Evolutionary conservation across 1,140 invertebrate genomes (phyloP), one percentile per base, ranked within the genome.

Genomic region (Colletes gigas): DNA sequence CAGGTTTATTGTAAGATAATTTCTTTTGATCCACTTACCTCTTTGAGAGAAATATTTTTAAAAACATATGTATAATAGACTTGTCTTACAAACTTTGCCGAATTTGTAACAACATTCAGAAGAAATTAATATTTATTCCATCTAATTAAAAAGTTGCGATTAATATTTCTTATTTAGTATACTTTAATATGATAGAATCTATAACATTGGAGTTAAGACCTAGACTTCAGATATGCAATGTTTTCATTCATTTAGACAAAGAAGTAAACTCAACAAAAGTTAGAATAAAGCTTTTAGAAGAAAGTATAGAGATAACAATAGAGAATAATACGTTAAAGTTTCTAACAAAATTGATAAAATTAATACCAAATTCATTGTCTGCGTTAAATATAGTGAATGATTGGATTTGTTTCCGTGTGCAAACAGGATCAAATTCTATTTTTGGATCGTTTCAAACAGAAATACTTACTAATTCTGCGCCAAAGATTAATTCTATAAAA

Each of bases 381-480:
- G 87, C 83, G 0, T 82, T 93, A 62, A 88, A 73, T 66, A 74
- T 93, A 52, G 82, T 78, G 1, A 85, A 88, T 50, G 88, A 86
- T 69, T 93, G 92, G 92, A 89, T 93, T 57, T 92, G 87, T 19
- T 93, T 93, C 72, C 88, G 93, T 10, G 78, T 92, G 17, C 92
- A 92, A 87, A 93, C 89, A 44, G 87, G 83, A 47, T 89, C 90
- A 0, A 19, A 91, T 57, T 84, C 81, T n/a, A 59, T 83, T 50
- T 90, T 89, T 79, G 93, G 92, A 1, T 91, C 88, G 14, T 92
- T 92, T 57, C 82, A 84, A 74, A 90, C 89, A 8, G 90, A 92
- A 85, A 55, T 93, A 21, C 65, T 93, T 5, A 81, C 83, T 2
- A 85, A 73, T 21, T 63, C 52, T n/a, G 4, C 17, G 41, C 50